A percentile compares a stretch with the other conserved stretches of the same genome.
Conservation (phyloP, 1,140 invertebrate species). For the Dreissena rostriformis region DNA sequence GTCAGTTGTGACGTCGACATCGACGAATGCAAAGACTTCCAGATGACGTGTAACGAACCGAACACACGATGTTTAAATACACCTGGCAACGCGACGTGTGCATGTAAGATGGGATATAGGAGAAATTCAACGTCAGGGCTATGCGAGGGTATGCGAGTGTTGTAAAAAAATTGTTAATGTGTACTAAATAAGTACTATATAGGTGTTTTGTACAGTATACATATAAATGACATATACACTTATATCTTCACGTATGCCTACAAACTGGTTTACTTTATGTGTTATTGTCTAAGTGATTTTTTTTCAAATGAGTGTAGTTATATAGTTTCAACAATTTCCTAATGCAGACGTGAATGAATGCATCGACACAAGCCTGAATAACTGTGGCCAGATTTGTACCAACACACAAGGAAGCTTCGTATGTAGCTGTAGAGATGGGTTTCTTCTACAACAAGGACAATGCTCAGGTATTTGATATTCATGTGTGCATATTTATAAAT, state of each 20-base stretch:
- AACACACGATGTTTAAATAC: not conserved
- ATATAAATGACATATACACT: not conserved
- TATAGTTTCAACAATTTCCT: not conserved
- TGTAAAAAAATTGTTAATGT: not conserved
- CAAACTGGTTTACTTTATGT: not conserved
- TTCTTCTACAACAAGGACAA: not conserved
- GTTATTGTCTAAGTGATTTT: not conserved
- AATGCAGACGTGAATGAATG: slow-evolving; percentile 34
- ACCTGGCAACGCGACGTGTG: not conserved
- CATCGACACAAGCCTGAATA: not conserved
- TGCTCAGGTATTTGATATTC: not conserved
- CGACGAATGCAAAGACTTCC: slow-evolving; percentile 5
- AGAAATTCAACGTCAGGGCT: slow-evolving; percentile 1
- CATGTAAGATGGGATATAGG: slow-evolving; percentile 3
- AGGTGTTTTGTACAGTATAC: slow-evolving; percentile 1
- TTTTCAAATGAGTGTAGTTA: not conserved
- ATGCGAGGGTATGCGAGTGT: not conserved
- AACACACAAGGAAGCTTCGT: slow-evolving; percentile 25
- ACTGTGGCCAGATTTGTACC: slow-evolving; percentile 23
- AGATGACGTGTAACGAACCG: not conserved
- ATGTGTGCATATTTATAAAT: too few relatives aligned
- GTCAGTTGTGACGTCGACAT: slow-evolving; percentile 25
- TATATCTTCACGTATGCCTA: not conserved
- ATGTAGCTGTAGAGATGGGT: slow-evolving; percentile 22
- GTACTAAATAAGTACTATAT: not conserved